A percentile compares a stretch with the other conserved stretches of the same genome.
phyloP scores from a whole-genome alignment of 1,140 invertebrate genomes.

The Tetranychus cinnabarinus region DNA sequence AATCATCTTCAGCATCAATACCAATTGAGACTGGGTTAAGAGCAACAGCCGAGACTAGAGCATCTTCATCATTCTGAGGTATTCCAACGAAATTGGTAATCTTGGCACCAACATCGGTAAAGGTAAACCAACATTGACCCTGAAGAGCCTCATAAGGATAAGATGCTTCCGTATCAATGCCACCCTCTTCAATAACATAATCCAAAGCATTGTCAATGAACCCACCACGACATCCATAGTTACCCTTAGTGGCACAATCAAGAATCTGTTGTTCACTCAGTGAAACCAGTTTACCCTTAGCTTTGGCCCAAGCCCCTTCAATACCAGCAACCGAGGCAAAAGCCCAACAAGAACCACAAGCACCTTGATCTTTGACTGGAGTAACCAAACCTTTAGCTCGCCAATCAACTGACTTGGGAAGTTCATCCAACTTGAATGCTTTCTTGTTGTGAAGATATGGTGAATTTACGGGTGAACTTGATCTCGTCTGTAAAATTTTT shows the following conservation, averaged over 20 bases:
- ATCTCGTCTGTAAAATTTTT: background rate
- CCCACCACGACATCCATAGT: conserved; percentile 9
- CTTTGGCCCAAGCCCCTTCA: conserved; percentile 81
- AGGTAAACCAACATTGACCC: conserved; percentile 36
- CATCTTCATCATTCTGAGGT: conserved; percentile 35
- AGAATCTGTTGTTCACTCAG: conserved; percentile 23
- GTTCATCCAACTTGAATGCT: background rate
- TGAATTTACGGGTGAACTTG: background rate
- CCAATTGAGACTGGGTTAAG: conserved; percentile 53
- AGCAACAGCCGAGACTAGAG: conserved; percentile 50
- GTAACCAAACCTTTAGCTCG: conserved; percentile 62
- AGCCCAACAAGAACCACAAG: conserved; percentile 8
- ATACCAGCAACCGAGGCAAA: conserved; percentile 32
- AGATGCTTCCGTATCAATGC: conserved; percentile 26
- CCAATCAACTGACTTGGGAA: conserved; percentile 68
- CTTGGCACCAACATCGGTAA: conserved; percentile 43
- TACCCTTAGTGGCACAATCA: conserved; percentile 11
- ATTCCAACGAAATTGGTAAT: conserved; percentile 64
- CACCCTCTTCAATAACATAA: conserved; percentile 9
- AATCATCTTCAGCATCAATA: conserved; percentile 63
- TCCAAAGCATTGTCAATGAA: conserved; percentile 1
- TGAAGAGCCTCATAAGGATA: conserved; percentile 25
- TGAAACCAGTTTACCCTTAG: conserved; percentile 52
- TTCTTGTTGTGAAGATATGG: background rate
- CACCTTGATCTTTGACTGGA: conserved; percentile 68